Evolutionary conservation across 2,113 vertebrate genomes (phyloP).

Genomic region (Sylvia atricapilla): DNA sequence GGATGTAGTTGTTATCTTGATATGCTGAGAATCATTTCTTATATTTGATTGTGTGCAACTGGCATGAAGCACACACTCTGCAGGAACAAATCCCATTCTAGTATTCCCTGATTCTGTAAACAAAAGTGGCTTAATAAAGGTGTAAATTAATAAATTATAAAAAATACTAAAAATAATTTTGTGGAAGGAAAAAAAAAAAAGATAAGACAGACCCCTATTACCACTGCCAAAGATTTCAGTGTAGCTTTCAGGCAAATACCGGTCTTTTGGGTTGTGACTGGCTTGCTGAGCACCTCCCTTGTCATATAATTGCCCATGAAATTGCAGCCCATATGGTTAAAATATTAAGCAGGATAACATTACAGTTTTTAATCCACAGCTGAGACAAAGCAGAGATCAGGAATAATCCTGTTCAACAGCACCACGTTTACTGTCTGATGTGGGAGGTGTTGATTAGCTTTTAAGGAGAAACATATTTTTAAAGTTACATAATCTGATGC

Average conservation of each 20-base stretch:
- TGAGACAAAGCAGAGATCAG: slow-evolving; percentile 68
- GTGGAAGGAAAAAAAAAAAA: not conserved
- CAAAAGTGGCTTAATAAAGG: not conserved
- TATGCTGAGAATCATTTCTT: not conserved
- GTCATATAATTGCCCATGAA: slow-evolving; percentile 63
- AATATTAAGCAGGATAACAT: slow-evolving; percentile 66
- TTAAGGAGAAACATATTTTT: slow-evolving; percentile 68
- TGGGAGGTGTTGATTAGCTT: slow-evolving; percentile 60
- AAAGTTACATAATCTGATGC: slow-evolving; percentile 59
- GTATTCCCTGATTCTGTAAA: not conserved
- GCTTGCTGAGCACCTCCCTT: slow-evolving; percentile 10
- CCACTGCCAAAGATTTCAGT: not conserved
- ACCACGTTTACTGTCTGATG: slow-evolving; percentile 56
- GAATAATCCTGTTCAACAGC: slow-evolving; percentile 59
- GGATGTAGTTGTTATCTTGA: not conserved
- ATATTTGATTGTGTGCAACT: not conserved
- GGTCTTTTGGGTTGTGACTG: not conserved
- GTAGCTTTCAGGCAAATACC: slow-evolving; percentile 3
- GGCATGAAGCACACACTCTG: not conserved
- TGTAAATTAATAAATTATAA: not conserved
- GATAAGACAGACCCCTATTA: not conserved
- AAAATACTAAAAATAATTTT: not conserved
- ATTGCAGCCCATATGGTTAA: slow-evolving; percentile 61
- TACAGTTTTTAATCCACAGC: slow-evolving; percentile 60
- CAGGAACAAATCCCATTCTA: not conserved